These are phyloP conservation scores for Steromphala cineraria DNA, from an alignment of 2,888 invertebrate genomes.

Conservation along the genomic window DNA sequence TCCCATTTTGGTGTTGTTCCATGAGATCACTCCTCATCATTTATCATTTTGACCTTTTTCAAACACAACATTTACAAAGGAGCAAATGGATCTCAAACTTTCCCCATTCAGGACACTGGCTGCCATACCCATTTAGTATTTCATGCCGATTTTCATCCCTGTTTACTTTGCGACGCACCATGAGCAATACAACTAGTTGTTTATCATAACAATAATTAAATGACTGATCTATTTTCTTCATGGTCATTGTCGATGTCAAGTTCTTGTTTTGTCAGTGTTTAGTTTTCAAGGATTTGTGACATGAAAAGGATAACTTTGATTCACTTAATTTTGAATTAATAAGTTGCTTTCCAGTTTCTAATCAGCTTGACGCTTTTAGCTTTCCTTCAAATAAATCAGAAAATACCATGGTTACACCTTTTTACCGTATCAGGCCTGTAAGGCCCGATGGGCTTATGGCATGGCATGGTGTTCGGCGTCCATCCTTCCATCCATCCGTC, in stretches of 20 bases:
- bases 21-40: not conserved
- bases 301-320: not conserved
- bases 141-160: not conserved
- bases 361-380: too few species aligned
- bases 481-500: too few species aligned
- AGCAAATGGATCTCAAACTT: not conserved
- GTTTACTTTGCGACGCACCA: not conserved
- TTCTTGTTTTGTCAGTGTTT: not conserved
- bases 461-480: too few species aligned
- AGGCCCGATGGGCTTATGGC: too few species aligned
- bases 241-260: not conserved
- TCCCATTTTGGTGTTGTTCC: not conserved
- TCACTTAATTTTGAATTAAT: not conserved
- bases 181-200: not conserved
- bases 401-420: too few species aligned
- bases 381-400: too few species aligned
- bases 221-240: not conserved
- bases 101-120: not conserved
- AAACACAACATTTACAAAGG: not conserved
- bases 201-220: not conserved
- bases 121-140: not conserved
- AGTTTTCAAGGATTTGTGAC: not conserved
- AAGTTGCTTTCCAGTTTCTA: too few species aligned
- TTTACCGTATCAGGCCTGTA: too few species aligned
- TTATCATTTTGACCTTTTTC: not conserved